These are phyloP conservation scores for Sylvicola cinctus DNA, from an alignment of 2,888 invertebrate species.

Conservation along the genomic window DNA sequence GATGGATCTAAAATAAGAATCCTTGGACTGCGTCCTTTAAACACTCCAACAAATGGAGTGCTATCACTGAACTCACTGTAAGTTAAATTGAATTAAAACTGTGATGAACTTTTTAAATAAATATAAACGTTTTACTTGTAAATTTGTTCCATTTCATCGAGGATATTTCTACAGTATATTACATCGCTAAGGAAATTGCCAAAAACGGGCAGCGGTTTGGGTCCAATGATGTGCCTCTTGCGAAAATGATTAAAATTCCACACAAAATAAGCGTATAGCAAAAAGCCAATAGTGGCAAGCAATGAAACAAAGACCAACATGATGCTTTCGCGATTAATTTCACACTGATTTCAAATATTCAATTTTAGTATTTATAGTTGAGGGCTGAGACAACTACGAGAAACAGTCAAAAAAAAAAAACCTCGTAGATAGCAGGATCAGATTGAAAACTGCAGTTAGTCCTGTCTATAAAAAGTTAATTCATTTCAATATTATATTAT, in stretches of 20 bases:
- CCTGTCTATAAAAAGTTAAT: too few relatives aligned
- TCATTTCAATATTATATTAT: too few relatives aligned
- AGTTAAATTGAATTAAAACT: slow-evolving; percentile 6
- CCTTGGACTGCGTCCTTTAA: slow-evolving; percentile 15
- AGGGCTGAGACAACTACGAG: too few relatives aligned
- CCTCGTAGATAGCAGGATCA: too few relatives aligned
- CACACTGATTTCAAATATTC: too few relatives aligned
- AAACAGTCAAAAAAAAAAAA: too few relatives aligned
- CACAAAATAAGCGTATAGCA: slow-evolving; percentile 14
- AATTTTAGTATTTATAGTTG: too few relatives aligned
- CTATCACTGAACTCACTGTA: slow-evolving; percentile 14
- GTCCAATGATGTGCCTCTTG: slow-evolving; percentile 18
- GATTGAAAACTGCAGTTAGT: too few relatives aligned
- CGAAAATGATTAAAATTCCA: slow-evolving; percentile 23
- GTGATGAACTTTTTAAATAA: slow-evolving; percentile 6
- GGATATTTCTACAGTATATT: slow-evolving; percentile 13
- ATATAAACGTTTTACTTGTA: slow-evolving; percentile 21
- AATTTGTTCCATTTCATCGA: slow-evolving; percentile 19
- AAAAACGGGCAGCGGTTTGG: slow-evolving; percentile 16
- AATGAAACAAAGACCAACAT: too few relatives aligned
- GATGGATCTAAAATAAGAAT: slow-evolving; percentile 20
- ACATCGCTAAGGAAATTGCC: slow-evolving; percentile 19
- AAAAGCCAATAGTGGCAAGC: too few relatives aligned
- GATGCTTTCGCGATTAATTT: too few relatives aligned
- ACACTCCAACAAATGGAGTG: slow-evolving; percentile 24